Percentiles rank a stretch among this genome's conserved stretches.
These are phyloP conservation scores for Gobionotothen gibberifrons DNA, from an alignment of 2,797 vertebrate genomes.

Conservation along the genomic window DNA sequence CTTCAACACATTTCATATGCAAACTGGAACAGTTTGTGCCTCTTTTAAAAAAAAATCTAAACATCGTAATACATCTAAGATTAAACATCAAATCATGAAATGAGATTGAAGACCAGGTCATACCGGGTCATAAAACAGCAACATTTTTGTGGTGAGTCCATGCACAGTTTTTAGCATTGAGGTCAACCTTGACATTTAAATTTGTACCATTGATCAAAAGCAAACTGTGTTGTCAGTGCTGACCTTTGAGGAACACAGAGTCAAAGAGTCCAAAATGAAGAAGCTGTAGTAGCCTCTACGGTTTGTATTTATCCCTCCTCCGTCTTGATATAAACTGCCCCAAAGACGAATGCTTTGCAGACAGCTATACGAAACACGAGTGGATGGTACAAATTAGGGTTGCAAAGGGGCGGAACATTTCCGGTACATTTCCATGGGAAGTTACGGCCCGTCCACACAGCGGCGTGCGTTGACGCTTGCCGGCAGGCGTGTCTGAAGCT, in stretches of 20 bases:
- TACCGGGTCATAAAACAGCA: constrained; percentile 5
- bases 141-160: neutral
- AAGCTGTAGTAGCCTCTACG: neutral
- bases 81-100: constrained; percentile 3
- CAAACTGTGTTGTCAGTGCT: neutral
- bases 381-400: neutral
- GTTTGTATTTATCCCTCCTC: neutral
- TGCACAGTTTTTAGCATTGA: neutral
- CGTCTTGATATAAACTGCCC: constrained; percentile 17
- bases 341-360: neutral
- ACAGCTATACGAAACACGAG: neutral
- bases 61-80: neutral
- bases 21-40: constrained; percentile 9
- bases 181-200: constrained; percentile 3
- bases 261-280: neutral
- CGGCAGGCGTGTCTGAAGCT: too few species aligned
- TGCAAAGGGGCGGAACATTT: too few species aligned
- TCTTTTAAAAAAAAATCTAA: too few species aligned
- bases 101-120: neutral
- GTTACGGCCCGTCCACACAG: too few species aligned
- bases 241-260: neutral
- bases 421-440: too few species aligned
- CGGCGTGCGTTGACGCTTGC: too few species aligned
- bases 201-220: neutral
- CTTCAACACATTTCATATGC: constrained; percentile 19